phyloP scores from a whole-genome alignment of 2,888 invertebrate genomes.

The Amblyjoppa proteus region DNA sequence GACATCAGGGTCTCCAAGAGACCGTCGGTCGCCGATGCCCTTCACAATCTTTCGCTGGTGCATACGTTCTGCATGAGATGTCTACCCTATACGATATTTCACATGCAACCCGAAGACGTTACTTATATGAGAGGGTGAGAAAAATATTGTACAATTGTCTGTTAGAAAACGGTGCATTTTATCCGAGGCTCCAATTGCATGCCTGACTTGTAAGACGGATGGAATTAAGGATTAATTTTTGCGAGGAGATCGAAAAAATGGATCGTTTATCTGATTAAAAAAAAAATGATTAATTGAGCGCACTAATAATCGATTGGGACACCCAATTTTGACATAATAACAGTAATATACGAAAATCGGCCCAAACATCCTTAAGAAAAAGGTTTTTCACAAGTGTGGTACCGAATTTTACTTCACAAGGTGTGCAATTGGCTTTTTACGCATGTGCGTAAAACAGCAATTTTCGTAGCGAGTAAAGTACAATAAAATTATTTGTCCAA shows the following conservation, averaged over 20 bases:
- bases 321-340: too few species aligned
- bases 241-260: neutral
- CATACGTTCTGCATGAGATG: conserved; percentile 94
- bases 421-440: too few species aligned
- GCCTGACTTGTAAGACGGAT: neutral
- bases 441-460: too few species aligned
- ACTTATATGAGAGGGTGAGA: conserved; percentile 95
- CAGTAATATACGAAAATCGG: too few species aligned
- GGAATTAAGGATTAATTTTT: neutral
- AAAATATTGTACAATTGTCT: neutral
- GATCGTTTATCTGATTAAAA: neutral
- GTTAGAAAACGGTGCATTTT: neutral
- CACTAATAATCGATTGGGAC: too few species aligned
- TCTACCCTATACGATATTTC: conserved; percentile 95
- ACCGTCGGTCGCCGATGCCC: conserved; percentile 94
- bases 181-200: neutral
- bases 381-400: too few species aligned
- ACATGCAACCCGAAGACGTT: conserved; percentile 97
- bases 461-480: too few species aligned
- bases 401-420: too few species aligned
- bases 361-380: too few species aligned
- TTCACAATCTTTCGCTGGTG: conserved; percentile 96
- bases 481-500: too few species aligned
- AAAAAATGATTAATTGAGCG: too few species aligned
- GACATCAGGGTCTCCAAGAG: conserved; percentile 88